Percentiles rank a stretch among this genome's conserved stretches.
phyloP scores from a whole-genome alignment of 2,113 vertebrate genomes.

The Campylomormyrus tamandua region DNA sequence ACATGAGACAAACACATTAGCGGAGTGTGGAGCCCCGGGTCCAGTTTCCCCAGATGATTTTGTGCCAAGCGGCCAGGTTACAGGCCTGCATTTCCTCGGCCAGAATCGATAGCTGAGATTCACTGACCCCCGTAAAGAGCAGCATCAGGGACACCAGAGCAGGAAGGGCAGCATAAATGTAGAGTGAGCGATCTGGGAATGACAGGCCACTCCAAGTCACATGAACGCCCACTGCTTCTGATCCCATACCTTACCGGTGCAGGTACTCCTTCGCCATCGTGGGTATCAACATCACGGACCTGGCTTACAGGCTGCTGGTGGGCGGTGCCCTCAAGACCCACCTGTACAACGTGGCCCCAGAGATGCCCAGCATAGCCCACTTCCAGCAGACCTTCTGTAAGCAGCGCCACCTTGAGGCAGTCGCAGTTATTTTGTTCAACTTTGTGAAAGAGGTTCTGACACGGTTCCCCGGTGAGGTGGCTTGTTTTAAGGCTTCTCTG shows the following conservation, averaged over 20 bases:
- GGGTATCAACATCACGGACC: constrained; percentile 96
- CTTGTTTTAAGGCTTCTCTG: constrained; percentile 13
- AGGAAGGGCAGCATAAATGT: neutral
- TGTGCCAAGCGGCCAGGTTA: neutral
- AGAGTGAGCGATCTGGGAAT: neutral
- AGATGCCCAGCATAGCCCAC: constrained; percentile 78
- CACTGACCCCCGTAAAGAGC: neutral
- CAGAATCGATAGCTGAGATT: neutral
- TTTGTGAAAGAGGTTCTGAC: neutral
- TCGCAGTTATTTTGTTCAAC: neutral
- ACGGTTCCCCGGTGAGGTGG: neutral
- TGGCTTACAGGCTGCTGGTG: constrained; percentile 84
- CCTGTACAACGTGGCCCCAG: constrained; percentile 95
- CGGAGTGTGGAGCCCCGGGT: neutral
- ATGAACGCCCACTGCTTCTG: neutral
- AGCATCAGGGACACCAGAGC: neutral
- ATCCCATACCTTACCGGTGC: constrained; percentile 33
- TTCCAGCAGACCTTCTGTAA: constrained; percentile 96
- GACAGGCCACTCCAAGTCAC: neutral
- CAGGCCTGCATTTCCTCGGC: neutral
- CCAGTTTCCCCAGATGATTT: neutral
- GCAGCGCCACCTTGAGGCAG: constrained; percentile 40
- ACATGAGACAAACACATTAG: neutral
- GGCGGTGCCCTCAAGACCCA: constrained; percentile 93
- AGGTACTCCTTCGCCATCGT: constrained; percentile 97